Evolutionary conservation across 2,113 vertebrate species (phyloP), one percentile per base, ranked within the genome.

Genomic region (Tenrec ecaudatus): DNA sequence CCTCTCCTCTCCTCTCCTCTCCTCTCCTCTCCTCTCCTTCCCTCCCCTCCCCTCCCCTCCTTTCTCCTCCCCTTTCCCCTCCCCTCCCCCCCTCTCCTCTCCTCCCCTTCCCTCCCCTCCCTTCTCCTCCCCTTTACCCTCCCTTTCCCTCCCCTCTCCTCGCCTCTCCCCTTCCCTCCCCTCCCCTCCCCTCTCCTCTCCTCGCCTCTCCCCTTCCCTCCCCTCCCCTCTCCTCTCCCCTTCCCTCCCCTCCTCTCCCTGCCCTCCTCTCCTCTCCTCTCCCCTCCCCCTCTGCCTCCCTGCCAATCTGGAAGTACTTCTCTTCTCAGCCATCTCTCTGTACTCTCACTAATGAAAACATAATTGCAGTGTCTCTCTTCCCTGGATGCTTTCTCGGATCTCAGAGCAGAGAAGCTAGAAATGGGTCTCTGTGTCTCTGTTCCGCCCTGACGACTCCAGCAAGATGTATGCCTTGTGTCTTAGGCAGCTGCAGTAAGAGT

Each of bases 111-210:
- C 33, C 10, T 91, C 47, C 86, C 69, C 36, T 79, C 90, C 77
- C 29, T 71, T 83, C 73, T 47, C 7, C 22, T 62, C 12, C 23
- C 58, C 40, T 40, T n/a, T n/a, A n/a, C n/a, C n/a, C n/a, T n/a
- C n/a, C n/a, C 40, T 40, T 7, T 85, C 43, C 33, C 10, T 91
- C 47, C 86, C 69, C 36, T 79, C 90, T 80, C 29, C 76, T 83
- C 73, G 40, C 7, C 22, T 62, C 12, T 62, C 58, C 40, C 40
- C 31, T 80, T 90, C 38, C 66, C 38, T 85, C 43, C 33, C 10
- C n/a, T n/a, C n/a, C n/a, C n/a, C n/a, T 91, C 47, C 86, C 69
- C 36, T 79, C 90, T 80, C 29, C 76, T 83, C 73, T 47, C 7
- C 22, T 62, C 12, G 15, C 58, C 40, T 40, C 40, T 40, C 40